A percentile compares a stretch with the other conserved stretches of the same genome.
Evolutionary conservation across 1,140 invertebrate species (phyloP).

Genomic region (Druon quercuslanigerum): DNA sequence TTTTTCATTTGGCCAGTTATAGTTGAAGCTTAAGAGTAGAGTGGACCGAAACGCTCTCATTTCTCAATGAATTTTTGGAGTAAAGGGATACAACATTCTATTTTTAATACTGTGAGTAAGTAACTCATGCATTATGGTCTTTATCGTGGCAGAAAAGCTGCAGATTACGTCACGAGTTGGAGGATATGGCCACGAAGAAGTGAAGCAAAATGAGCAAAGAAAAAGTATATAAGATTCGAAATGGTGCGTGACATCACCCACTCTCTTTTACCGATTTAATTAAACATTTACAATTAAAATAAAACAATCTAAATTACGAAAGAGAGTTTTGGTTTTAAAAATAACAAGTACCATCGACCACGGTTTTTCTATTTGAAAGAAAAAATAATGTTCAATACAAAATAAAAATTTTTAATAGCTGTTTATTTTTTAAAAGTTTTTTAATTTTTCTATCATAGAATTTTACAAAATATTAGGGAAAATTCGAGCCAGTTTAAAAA

Average conservation of each 20-base stretch:
- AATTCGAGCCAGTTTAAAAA: no score
- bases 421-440: no score
- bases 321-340: no score
- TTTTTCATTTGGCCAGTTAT: background rate
- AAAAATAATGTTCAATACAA: no score
- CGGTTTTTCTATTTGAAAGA: no score
- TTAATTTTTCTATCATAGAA: no score
- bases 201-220: background rate
- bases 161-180: slow-evolving; percentile 12
- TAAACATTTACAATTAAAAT: no score
- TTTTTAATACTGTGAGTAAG: slow-evolving; percentile 11
- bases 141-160: background rate
- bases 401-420: no score
- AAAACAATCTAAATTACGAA: no score
- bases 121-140: slow-evolving; percentile 8
- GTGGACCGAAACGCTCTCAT: background rate
- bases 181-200: background rate
- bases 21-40: background rate
- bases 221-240: slow-evolving; percentile 20
- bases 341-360: no score
- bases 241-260: slow-evolving; percentile 23
- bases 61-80: slow-evolving; percentile 3
- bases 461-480: no score
- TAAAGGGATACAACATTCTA: slow-evolving; percentile 10
- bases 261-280: background rate